These are phyloP conservation scores for Parazoanthus atlanticus DNA, from an alignment of 92 coral and sea anemone species.

Conservation along the genomic window DNA sequence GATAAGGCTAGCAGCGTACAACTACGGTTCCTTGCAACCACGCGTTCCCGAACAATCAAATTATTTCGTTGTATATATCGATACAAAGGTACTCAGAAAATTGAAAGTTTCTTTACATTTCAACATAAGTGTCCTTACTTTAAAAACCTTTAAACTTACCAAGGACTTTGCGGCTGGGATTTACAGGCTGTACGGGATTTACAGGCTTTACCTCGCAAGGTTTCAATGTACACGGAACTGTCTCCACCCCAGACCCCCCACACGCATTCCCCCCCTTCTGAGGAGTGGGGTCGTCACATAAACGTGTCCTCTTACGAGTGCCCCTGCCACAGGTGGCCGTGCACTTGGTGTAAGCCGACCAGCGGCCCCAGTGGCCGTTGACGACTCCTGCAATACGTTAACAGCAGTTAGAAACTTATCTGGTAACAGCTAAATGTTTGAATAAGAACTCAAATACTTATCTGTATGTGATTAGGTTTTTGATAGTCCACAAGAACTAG, in stretches of 20 bases:
- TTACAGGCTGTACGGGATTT: not conserved
- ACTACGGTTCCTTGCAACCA: no score
- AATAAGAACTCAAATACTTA: not conserved
- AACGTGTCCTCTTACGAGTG: conserved; percentile 28
- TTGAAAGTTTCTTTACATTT: no score
- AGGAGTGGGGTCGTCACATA: conserved; percentile 34
- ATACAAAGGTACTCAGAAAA: no score
- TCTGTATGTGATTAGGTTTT: not conserved
- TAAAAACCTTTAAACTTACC: conserved; percentile 10
- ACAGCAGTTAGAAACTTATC: not conserved
- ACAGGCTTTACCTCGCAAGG: conserved; percentile 6
- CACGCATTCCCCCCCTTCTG: conserved; percentile 12
- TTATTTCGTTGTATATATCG: no score
- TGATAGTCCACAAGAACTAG: no score
- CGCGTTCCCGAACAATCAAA: no score
- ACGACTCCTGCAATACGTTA: conserved; percentile 6
- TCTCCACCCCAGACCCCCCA: conserved; percentile 12
- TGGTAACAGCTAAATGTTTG: not conserved
- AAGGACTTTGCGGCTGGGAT: not conserved
- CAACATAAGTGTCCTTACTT: not conserved
- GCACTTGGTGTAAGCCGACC: conserved; percentile 15
- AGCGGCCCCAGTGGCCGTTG: conserved; percentile 41
- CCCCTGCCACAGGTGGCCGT: conserved; percentile 32
- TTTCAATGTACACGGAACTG: not conserved
- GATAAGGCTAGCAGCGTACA: no score